Percentiles rank a stretch among this genome's conserved stretches.
These are phyloP conservation scores for Epizoanthus ramosus DNA, from an alignment of 92 coral and sea anemone genomes.

Conservation along the genomic window DNA sequence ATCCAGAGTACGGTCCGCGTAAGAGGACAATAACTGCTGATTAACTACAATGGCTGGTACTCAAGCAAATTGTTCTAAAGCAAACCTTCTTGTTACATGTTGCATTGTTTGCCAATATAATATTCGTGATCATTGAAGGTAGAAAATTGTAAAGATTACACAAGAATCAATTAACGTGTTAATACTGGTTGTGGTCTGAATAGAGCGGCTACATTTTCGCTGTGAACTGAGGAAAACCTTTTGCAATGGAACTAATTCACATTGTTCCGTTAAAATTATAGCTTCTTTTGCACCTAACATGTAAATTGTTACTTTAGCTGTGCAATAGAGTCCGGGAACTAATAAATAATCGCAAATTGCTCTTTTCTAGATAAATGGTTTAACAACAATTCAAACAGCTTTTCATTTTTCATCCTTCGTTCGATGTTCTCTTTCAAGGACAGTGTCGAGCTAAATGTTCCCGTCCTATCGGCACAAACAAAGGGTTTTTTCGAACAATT, in stretches of 20 bases:
- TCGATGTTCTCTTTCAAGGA: not conserved
- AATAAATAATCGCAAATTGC: not conserved
- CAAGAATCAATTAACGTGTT: not conserved
- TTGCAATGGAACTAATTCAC: not conserved
- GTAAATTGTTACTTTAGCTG: slow-evolving; percentile 7
- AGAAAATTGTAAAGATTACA: not conserved
- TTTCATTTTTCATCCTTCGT: not conserved
- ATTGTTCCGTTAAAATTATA: not conserved
- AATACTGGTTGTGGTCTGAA: not conserved
- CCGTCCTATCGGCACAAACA: slow-evolving; percentile 3
- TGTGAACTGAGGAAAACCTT: not conserved
- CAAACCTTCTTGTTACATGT: slow-evolving; percentile 4
- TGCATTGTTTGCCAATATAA: not conserved
- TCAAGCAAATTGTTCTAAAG: slow-evolving; percentile 7
- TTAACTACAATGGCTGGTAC: not conserved
- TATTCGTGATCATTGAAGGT: not conserved
- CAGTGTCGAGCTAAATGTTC: not conserved
- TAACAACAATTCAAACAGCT: too few species aligned
- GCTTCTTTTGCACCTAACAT: not conserved
- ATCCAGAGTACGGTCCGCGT: slow-evolving; percentile 13
- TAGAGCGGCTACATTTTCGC: not conserved
- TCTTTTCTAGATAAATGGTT: slow-evolving; percentile 2
- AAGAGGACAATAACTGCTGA: slow-evolving; percentile 21
- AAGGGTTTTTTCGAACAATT: not conserved
- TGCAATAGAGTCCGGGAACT: not conserved